Conservation (phyloP, 2,113 vertebrate genomes). For the Tachycineta bicolor region DNA sequence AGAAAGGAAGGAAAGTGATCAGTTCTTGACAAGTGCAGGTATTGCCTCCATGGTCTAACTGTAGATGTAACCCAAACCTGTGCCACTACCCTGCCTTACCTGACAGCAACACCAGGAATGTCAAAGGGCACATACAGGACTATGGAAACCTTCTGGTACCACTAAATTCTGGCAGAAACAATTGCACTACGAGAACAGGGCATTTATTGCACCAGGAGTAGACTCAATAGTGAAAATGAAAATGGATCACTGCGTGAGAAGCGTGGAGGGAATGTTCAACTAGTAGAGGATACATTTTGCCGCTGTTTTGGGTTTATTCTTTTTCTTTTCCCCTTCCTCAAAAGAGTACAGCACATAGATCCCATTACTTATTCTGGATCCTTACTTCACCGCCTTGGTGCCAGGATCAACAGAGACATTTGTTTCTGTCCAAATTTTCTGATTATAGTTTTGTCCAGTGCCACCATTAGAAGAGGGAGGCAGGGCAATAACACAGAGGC, state of each 20-base stretch:
- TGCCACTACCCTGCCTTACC: neutral
- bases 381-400: neutral
- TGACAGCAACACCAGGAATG: neutral
- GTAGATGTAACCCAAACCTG: neutral
- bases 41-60: neutral
- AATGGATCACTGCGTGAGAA: fast-evolving
- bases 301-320: neutral
- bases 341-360: neutral
- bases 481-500: neutral
- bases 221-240: neutral
- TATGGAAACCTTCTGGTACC: neutral
- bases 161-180: neutral
- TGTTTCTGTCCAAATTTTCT: neutral
- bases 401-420: neutral
- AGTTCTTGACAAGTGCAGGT: neutral
- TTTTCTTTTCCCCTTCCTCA: neutral
- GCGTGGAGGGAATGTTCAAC: neutral
- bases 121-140: neutral
- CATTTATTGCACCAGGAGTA: neutral
- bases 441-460: neutral
- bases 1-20: neutral
- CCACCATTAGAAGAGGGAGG: neutral
- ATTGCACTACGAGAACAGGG: neutral
- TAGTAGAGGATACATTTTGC: neutral
- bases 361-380: neutral